Evolutionary conservation across 2,113 vertebrate species (phyloP).

Genomic region (Columba livia): DNA sequence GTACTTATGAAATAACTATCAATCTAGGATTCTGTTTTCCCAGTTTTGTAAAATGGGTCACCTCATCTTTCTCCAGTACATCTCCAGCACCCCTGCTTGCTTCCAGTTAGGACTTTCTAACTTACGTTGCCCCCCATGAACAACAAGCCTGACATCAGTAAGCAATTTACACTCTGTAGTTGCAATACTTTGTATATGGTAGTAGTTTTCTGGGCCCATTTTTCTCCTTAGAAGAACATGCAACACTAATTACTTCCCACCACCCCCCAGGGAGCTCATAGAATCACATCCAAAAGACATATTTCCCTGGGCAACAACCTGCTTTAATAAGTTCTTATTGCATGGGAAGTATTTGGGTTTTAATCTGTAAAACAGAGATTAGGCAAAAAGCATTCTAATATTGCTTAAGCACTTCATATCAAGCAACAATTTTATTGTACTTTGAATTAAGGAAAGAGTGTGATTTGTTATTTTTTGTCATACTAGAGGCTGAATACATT

Average conservation of each 20-base stretch:
- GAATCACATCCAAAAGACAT: not conserved
- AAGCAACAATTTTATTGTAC: not conserved
- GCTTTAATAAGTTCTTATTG: not conserved
- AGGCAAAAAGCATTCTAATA: not conserved
- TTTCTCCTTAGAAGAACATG: not conserved
- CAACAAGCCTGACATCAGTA: not conserved
- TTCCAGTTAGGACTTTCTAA: not conserved
- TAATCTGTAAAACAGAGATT: not conserved
- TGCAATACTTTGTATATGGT: not conserved
- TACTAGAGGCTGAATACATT: not conserved
- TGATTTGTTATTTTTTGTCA: not conserved
- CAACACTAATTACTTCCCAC: not conserved
- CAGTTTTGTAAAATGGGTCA: not conserved
- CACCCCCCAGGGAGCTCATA: not conserved
- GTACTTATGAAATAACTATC: not conserved
- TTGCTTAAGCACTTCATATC: not conserved
- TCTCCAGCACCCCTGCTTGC: not conserved
- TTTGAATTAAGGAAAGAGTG: not conserved
- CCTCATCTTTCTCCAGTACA: not conserved
- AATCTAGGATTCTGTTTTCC: not conserved
- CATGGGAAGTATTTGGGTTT: not conserved
- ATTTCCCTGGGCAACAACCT: not conserved
- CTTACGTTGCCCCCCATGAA: not conserved
- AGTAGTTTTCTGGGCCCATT: not conserved
- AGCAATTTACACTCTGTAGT: not conserved